These are phyloP conservation scores for Chaetorhynchus papuensis DNA, from an alignment of 2,113 vertebrate species.

Conservation along the genomic window DNA sequence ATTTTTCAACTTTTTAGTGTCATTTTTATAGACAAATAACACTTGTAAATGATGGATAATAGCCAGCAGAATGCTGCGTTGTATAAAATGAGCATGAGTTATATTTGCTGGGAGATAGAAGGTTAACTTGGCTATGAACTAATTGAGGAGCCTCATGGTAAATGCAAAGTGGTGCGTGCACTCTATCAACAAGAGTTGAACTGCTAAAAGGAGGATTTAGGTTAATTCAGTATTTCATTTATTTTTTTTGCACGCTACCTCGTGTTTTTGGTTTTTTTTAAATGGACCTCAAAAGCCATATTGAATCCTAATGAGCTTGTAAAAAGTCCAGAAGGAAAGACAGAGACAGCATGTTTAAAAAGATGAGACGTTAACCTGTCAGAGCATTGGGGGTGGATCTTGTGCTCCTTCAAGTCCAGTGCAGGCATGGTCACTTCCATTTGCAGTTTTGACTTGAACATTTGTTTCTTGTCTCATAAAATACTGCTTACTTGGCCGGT, in stretches of 20 bases:
- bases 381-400: not conserved
- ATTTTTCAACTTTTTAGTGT: slow-evolving; percentile 84
- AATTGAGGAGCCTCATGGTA: slow-evolving; percentile 75
- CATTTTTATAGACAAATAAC: slow-evolving; percentile 84
- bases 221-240: slow-evolving; percentile 40
- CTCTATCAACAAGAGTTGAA: slow-evolving; percentile 53
- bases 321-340: slow-evolving; percentile 21
- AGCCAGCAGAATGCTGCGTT: slow-evolving; percentile 68
- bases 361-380: not conserved
- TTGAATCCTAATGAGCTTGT: slow-evolving; percentile 22
- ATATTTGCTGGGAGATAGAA: slow-evolving; percentile 75
- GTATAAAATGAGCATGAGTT: slow-evolving; percentile 75
- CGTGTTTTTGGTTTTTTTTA: not conserved
- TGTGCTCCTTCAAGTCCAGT: not conserved
- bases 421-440: not conserved
- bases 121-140: slow-evolving; percentile 76
- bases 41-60: slow-evolving; percentile 83
- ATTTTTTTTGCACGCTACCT: slow-evolving; percentile 44
- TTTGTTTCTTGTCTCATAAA: slow-evolving; percentile 26
- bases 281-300: not conserved
- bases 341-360: slow-evolving; percentile 7
- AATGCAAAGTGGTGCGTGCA: slow-evolving; percentile 60
- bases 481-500: not conserved
- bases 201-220: slow-evolving; percentile 56
- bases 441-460: not conserved